Evolutionary conservation across 1,140 invertebrate genomes (phyloP).

Genomic region (Macrobrachium nipponense): DNA sequence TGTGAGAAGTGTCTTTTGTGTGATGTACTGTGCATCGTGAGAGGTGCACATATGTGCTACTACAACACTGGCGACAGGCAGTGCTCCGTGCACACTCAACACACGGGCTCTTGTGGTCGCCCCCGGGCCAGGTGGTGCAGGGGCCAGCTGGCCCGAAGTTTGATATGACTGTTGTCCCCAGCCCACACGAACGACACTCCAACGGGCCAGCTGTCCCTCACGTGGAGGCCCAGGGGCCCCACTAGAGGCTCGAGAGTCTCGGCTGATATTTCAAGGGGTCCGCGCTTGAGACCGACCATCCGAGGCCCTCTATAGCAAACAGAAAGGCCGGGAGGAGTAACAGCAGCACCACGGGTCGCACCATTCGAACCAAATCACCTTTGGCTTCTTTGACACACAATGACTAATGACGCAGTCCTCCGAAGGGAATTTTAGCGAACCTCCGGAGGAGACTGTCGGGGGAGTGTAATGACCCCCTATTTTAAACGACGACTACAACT

Average conservation of each 20-base stretch:
- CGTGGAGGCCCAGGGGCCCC: neutral
- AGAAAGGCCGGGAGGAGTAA: constrained; percentile 49
- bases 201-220: constrained; percentile 29
- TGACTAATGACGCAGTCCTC: no score
- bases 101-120: constrained; percentile 24
- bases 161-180: neutral
- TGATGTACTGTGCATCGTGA: constrained; percentile 44
- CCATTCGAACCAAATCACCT: neutral
- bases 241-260: constrained; percentile 40
- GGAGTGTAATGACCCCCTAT: no score
- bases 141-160: constrained; percentile 28
- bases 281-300: constrained; percentile 39
- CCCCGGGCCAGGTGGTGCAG: constrained; percentile 3
- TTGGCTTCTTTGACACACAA: no score
- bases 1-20: constrained; percentile 8
- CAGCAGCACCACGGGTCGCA: constrained; percentile 34
- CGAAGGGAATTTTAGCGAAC: no score
- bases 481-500: no score
- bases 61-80: constrained; percentile 55
- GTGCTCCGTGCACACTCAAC: constrained; percentile 57
- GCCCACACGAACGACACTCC: constrained; percentile 12
- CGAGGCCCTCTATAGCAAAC: constrained; percentile 44
- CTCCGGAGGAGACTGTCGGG: no score
- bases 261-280: constrained; percentile 23
- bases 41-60: constrained; percentile 45